Evolutionary conservation across 1,140 invertebrate species (phyloP).

Genomic region (Camponotus vicinus): DNA sequence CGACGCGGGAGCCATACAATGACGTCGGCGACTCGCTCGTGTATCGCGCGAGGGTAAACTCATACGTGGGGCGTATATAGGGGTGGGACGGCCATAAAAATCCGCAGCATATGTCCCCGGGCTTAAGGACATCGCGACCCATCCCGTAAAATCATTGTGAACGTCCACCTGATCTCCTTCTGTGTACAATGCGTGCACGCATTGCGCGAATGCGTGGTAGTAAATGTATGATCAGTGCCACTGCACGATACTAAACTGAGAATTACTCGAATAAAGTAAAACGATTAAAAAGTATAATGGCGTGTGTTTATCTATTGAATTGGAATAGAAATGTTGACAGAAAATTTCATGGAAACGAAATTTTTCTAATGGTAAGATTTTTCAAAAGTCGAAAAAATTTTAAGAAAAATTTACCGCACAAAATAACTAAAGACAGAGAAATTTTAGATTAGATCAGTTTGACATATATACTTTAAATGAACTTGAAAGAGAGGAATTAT

Average conservation of each 20-base stretch:
- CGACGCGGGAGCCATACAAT: constrained; percentile 74
- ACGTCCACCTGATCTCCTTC: constrained; percentile 74
- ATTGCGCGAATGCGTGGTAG: neutral
- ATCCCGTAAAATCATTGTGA: constrained; percentile 63
- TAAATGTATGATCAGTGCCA: neutral
- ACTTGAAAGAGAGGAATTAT: neutral
- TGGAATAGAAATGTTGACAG: neutral
- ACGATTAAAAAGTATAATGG: neutral
- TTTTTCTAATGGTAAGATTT: neutral
- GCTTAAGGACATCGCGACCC: constrained; percentile 43
- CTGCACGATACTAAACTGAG: neutral
- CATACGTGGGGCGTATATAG: neutral
- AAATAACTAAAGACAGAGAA: too few relatives aligned
- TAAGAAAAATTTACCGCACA: neutral
- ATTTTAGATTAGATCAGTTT: too few relatives aligned
- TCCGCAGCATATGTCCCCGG: constrained; percentile 73
- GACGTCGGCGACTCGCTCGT: constrained; percentile 34
- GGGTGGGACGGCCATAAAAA: constrained; percentile 65
- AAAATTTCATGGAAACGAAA: neutral
- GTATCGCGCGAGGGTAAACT: constrained; percentile 26
- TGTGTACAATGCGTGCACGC: neutral
- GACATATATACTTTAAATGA: too few relatives aligned
- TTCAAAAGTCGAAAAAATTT: too few relatives aligned
- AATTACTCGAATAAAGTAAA: neutral
- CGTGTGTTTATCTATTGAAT: neutral